phyloP scores from a whole-genome alignment of 2,797 vertebrate species.

The Mormyrops attenuatus region DNA sequence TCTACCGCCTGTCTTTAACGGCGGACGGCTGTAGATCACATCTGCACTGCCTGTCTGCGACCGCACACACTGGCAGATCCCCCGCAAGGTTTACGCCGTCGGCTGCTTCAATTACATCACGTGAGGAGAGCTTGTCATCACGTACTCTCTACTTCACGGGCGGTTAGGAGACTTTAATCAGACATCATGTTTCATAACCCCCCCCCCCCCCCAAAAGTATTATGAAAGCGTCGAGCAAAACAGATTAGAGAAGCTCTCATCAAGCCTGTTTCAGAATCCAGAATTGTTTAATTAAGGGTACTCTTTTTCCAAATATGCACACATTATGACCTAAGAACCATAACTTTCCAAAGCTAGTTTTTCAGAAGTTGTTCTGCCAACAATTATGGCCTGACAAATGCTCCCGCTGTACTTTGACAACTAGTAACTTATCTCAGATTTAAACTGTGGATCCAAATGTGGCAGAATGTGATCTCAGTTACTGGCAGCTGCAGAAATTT shows the following conservation, averaged over 20 bases:
- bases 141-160: not conserved
- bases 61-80: not conserved
- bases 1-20: conserved; percentile 16
- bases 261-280: not conserved
- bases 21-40: conserved; percentile 9
- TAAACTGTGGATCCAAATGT: not conserved
- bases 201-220: not conserved
- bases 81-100: not conserved
- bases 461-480: not conserved
- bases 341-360: not conserved
- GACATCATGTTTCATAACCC: not conserved
- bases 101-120: not conserved
- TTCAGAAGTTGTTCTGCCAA: not conserved
- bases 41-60: not conserved
- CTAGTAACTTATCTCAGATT: not conserved
- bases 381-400: not conserved
- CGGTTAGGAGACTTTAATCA: not conserved
- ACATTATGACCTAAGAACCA: not conserved
- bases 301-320: not conserved
- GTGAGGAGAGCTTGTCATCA: not conserved
- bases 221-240: not conserved
- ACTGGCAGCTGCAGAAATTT: not conserved
- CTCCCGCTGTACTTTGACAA: not conserved
- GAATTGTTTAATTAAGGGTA: not conserved
- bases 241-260: conserved; percentile 1